Evolutionary conservation across 1,140 invertebrate species (phyloP), one percentile per base, ranked within the genome.

Genomic region (Euschistus heros): DNA sequence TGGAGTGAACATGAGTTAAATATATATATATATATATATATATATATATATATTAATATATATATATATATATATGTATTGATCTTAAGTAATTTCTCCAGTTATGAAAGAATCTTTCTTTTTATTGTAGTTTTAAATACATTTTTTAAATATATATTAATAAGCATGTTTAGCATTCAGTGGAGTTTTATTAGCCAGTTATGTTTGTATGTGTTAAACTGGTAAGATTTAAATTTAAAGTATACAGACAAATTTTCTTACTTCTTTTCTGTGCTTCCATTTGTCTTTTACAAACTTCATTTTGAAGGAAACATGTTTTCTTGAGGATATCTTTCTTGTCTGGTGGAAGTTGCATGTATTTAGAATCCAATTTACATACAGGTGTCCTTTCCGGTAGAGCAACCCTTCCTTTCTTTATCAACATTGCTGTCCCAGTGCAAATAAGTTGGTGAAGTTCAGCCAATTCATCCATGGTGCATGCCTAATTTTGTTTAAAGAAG

Each of bases 241-340:
- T n/a, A n/a, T n/a, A n/a, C 7, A 30, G 7, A 30, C 27, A 30
- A 4, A 4, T 30, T 30, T 63, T 33, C 52, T 65, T 20, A 65
- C 64, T 60, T 47, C 64, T 59, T 37, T 65, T 65, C 55, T 57
- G 44, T n/a, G 64, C 64, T 47, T 65, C 64, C 17, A 65, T 18
- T 46, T 65, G 64, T 33, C 64, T 18, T 33, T 33, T 65, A 14
- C 30, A 52, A 8, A 65, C 64, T 65, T 65, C 64, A 37, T 65
- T 65, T 27, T 61, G 54, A 2, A 65, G 55, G 2, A 61, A 5
- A 10, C 52, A 55, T 15, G 57, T 61, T 18, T 65, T 65, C 30
- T 60, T 65, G 2, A 65, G 37, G 2, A 65, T 59, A 14, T 55
- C 54, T 27, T 65, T 65, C 37, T 65, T 65, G 13, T 65, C 52